Percentiles rank a stretch among this genome's conserved stretches.
These are phyloP conservation scores for Epinephelus coioides DNA, from an alignment of 2,797 vertebrate species.

Conservation along the genomic window DNA sequence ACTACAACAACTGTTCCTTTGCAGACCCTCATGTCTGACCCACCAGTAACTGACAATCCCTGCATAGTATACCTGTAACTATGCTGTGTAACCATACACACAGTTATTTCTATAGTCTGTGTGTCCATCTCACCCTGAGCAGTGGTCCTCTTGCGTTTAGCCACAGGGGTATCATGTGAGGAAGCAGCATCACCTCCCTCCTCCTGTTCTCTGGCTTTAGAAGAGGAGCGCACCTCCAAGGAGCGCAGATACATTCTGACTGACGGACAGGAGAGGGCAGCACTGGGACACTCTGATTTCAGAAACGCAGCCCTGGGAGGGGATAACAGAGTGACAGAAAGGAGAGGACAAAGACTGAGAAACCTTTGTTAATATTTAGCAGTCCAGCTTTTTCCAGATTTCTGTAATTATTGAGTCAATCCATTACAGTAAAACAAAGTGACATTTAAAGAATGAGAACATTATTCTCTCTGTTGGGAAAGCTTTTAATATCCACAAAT, in stretches of 20 bases:
- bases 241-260: slow-evolving; percentile 77
- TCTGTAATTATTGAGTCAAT: neutral
- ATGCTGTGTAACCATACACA: neutral
- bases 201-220: slow-evolving; percentile 51
- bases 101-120: neutral
- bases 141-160: slow-evolving; percentile 72
- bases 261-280: slow-evolving; percentile 77
- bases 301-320: slow-evolving; percentile 66
- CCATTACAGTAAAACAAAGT: neutral
- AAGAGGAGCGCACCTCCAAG: slow-evolving; percentile 43
- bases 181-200: neutral
- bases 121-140: slow-evolving; percentile 53
- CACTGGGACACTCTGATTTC: slow-evolving; percentile 66
- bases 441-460: neutral
- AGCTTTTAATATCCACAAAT: neutral
- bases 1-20: too few species aligned
- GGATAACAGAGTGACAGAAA: slow-evolving; percentile 2
- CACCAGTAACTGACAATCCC: too few species aligned
- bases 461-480: neutral
- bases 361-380: slow-evolving; percentile 43
- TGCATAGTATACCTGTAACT: too few species aligned
- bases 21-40: too few species aligned
- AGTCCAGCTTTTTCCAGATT: neutral
- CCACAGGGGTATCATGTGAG: slow-evolving; percentile 34
- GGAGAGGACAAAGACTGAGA: slow-evolving; percentile 55